These are phyloP conservation scores for Drepana arcuata DNA, from an alignment of 1,140 invertebrate species.

Conservation along the genomic window DNA sequence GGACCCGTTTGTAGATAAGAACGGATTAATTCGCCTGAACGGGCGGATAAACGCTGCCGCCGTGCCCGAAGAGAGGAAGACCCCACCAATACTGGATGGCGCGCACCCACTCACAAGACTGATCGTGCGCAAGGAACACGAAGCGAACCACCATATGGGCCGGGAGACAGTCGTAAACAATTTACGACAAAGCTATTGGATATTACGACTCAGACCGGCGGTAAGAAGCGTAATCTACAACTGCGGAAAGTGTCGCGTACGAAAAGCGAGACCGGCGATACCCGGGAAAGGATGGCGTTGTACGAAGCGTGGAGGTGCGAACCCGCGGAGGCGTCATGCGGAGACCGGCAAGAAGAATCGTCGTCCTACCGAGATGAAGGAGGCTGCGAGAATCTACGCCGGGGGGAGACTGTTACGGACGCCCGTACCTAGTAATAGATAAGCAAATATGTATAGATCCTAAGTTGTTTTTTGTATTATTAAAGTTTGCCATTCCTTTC, in stretches of 20 bases:
- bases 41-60: neutral
- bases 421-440: too few species aligned
- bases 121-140: neutral
- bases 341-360: slow-evolving; percentile 15
- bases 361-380: slow-evolving; percentile 4
- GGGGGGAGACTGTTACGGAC: slow-evolving; percentile 1
- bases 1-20: neutral
- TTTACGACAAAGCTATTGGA: neutral
- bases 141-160: neutral
- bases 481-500: too few species aligned
- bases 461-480: too few species aligned
- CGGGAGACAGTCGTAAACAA: neutral
- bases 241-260: neutral
- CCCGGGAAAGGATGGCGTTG: slow-evolving; percentile 7
- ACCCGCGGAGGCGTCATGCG: slow-evolving; percentile 23
- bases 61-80: neutral
- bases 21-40: neutral
- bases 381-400: slow-evolving; percentile 5
- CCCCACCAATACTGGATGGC: neutral
- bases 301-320: slow-evolving; percentile 27
- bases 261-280: neutral
- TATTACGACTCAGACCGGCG: neutral
- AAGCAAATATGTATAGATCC: too few species aligned
- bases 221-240: neutral
- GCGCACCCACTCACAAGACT: neutral